Conservation (phyloP, 2,113 vertebrate genomes). For the Regulus satrapa region DNA sequence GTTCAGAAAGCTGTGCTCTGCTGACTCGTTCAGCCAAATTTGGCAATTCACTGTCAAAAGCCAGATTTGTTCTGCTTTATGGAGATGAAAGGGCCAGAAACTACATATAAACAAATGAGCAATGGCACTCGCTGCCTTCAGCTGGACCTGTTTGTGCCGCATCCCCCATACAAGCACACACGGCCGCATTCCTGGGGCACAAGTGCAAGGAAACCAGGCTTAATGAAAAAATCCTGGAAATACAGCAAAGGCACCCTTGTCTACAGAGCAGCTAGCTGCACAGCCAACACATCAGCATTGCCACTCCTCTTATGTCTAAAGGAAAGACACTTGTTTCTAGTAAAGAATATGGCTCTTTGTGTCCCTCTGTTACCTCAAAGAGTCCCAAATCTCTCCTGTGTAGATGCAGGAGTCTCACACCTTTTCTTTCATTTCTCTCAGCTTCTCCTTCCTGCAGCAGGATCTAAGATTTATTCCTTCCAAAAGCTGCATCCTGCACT, state of each 20-base stretch:
- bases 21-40: neutral
- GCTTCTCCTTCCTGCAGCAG: neutral
- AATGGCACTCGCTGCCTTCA: neutral
- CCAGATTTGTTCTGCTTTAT: constrained; percentile 11
- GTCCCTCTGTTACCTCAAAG: neutral
- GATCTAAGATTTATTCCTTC: neutral
- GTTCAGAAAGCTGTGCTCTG: neutral
- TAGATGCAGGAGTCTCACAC: neutral
- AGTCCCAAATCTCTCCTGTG: neutral
- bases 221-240: neutral
- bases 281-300: neutral
- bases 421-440: neutral
- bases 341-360: neutral
- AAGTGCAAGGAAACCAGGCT: neutral
- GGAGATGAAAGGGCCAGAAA: constrained; percentile 16
- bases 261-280: neutral
- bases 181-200: neutral
- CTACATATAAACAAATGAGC: neutral
- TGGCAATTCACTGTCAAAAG: neutral
- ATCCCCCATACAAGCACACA: neutral
- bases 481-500: neutral
- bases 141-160: neutral
- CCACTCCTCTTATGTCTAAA: neutral
- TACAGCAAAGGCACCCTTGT: neutral
- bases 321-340: neutral